Percentiles rank a stretch among this genome's conserved stretches.
These are phyloP conservation scores for Cyclura pinguis DNA, from an alignment of 2,797 vertebrate species.

Conservation along the genomic window DNA sequence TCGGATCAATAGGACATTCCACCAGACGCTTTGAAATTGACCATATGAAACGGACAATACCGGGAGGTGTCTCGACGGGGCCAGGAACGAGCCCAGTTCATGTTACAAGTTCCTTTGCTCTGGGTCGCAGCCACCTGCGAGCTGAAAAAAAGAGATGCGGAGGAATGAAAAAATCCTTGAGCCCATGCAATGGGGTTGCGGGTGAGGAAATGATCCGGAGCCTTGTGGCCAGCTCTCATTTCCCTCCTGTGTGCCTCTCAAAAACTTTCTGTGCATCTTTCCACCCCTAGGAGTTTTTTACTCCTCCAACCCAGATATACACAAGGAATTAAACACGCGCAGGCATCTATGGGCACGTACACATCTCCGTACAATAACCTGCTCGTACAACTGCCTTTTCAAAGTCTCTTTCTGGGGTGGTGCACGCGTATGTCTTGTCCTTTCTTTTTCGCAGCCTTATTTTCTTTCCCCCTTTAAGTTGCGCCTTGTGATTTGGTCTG, in stretches of 20 bases:
- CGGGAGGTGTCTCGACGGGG: conserved; percentile 55
- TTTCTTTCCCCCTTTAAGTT: neutral
- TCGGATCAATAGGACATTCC: conserved; percentile 58
- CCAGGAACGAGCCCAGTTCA: conserved; percentile 31
- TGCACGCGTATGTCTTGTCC: neutral
- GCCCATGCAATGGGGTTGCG: no score
- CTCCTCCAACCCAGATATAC: no score
- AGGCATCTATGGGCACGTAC: neutral
- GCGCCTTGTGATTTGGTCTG: neutral
- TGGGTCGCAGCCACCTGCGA: conserved; percentile 67
- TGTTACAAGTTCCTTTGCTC: conserved; percentile 66
- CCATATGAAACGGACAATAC: neutral
- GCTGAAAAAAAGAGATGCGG: neutral
- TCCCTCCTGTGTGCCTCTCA: neutral
- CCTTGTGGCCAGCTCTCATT: neutral
- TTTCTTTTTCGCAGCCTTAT: neutral
- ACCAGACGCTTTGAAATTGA: conserved; percentile 66
- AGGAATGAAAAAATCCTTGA: no score
- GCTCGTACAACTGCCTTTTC: neutral
- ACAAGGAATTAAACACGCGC: no score
- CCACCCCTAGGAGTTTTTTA: no score
- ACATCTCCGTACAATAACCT: neutral
- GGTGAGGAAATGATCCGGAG: no score
- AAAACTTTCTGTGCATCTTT: neutral
- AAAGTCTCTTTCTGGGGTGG: neutral